Conservation (phyloP, 2,113 vertebrate species). For the Galbula dea region DNA sequence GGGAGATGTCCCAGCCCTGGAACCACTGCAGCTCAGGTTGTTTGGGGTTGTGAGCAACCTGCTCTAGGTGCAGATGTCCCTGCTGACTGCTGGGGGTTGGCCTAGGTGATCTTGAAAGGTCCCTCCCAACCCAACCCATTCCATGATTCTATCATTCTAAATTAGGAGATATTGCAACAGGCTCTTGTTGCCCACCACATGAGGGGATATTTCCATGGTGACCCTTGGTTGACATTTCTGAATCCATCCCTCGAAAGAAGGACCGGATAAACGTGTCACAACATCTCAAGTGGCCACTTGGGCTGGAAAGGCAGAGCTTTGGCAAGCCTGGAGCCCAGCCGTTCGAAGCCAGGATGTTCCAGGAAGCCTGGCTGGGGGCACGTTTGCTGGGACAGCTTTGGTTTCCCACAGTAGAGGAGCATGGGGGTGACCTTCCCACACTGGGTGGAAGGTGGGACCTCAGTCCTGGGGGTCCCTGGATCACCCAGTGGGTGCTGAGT, state of each 20-base stretch:
- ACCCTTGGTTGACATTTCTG: background rate
- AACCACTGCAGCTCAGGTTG: background rate
- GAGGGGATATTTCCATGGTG: accelerated
- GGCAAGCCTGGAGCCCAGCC: background rate
- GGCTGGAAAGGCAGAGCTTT: accelerated
- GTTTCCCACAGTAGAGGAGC: background rate
- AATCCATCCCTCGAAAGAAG: background rate
- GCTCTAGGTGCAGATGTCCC: background rate
- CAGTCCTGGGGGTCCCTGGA: background rate
- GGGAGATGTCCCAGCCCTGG: background rate
- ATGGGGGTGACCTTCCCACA: background rate
- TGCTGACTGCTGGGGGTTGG: background rate
- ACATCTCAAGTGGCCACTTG: background rate
- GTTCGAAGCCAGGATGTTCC: background rate
- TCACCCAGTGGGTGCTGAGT: background rate
- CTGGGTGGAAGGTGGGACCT: background rate
- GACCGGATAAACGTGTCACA: background rate
- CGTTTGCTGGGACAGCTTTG: background rate
- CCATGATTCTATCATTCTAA: too few species aligned
- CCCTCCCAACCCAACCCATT: background rate
- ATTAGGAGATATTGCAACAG: accelerated
- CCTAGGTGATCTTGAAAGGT: background rate
- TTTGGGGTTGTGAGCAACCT: background rate
- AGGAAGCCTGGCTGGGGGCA: background rate
- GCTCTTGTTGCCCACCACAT: accelerated